phyloP scores from a whole-genome alignment of 2,888 invertebrate genomes.

The Erpobdella octoculata region DNA sequence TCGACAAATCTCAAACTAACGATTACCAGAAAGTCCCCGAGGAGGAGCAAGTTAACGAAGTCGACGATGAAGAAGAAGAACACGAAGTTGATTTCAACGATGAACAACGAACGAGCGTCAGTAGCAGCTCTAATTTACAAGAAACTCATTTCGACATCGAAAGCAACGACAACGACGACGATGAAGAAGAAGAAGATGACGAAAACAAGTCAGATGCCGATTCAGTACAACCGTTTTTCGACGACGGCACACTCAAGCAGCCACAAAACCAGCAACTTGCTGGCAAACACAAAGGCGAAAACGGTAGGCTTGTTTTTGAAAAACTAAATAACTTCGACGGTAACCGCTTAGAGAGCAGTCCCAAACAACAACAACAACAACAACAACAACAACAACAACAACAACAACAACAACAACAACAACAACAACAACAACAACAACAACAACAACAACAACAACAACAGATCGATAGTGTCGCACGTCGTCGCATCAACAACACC shows the following conservation, averaged over 20 bases:
- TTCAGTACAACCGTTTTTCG: background rate
- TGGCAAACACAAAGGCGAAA: background rate
- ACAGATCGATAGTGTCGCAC: background rate
- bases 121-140: no score
- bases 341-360: background rate
- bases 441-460: background rate
- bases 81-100: background rate
- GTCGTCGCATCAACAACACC: background rate
- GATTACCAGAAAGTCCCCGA: background rate
- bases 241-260: background rate
- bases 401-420: background rate
- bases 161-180: no score
- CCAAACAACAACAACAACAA: no score
- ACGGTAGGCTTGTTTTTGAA: background rate
- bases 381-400: background rate
- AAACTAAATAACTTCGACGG: background rate
- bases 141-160: conserved; percentile 1
- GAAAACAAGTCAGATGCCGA: background rate
- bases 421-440: conserved; percentile 11
- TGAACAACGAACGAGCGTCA: no score
- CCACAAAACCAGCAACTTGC: background rate
- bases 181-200: no score
- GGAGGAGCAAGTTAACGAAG: conserved; percentile 6
- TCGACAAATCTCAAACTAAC: no score
- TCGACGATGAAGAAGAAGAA: conserved; percentile 9